phyloP scores from a whole-genome alignment of 2,888 invertebrate genomes.

The Anarsia innoxiella region DNA sequence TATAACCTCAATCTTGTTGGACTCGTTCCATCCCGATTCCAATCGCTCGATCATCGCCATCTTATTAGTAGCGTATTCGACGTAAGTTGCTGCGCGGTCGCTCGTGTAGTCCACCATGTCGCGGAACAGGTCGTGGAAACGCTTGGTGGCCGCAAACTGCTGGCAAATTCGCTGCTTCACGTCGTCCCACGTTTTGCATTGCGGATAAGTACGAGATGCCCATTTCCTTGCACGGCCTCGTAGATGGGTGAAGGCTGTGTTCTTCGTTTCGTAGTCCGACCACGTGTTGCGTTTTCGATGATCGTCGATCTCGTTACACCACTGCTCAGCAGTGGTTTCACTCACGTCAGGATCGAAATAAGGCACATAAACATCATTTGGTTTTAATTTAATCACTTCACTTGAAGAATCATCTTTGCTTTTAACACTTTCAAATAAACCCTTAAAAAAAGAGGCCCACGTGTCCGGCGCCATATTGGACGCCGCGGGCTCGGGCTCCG shows the following conservation, averaged over 20 bases:
- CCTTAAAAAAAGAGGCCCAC: neutral
- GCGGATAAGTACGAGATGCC: constrained; percentile 11
- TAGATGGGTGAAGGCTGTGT: constrained; percentile 13
- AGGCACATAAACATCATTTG: constrained; percentile 13
- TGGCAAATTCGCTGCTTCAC: constrained; percentile 6
- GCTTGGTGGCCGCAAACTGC: constrained; percentile 13
- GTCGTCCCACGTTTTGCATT: constrained; percentile 11
- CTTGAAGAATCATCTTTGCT: neutral
- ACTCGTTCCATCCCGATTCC: constrained; percentile 16
- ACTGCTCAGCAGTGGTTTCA: constrained; percentile 17
- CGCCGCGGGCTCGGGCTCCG: neutral
- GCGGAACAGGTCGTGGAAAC: constrained; percentile 14
- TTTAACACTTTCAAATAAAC: too few species aligned
- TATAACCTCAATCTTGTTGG: constrained; percentile 17
- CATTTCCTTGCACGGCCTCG: constrained; percentile 13
- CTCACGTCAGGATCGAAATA: constrained; percentile 19
- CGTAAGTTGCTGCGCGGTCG: constrained; percentile 14
- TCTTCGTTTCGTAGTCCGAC: constrained; percentile 17
- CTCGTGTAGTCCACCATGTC: constrained; percentile 18
- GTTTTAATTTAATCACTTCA: neutral
- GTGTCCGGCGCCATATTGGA: neutral
- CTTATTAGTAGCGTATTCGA: constrained; percentile 14
- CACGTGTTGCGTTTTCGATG: constrained; percentile 11
- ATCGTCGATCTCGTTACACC: constrained; percentile 20
- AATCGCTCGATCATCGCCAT: constrained; percentile 12